Evolutionary conservation across 1,140 invertebrate genomes (phyloP).

Genomic region (Micrasema minimum): DNA sequence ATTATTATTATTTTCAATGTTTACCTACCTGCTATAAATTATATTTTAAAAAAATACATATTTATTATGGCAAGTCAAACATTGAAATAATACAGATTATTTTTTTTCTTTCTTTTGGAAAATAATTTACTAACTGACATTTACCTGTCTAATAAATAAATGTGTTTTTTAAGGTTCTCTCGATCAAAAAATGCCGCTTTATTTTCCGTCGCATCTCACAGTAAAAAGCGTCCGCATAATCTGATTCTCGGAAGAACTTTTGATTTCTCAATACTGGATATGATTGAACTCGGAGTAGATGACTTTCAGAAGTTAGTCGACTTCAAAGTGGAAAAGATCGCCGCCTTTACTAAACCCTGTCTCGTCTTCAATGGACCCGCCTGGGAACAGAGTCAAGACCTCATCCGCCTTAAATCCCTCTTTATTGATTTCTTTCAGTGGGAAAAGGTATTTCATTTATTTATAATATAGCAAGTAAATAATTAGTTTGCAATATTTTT

Average conservation of each 20-base stretch:
- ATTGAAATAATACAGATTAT: too few relatives aligned
- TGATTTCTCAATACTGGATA: constrained; percentile 91
- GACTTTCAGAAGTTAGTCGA: constrained; percentile 82
- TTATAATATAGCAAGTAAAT: too few relatives aligned
- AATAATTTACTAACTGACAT: too few relatives aligned
- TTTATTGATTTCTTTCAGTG: constrained; percentile 94
- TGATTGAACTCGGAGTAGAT: constrained; percentile 94
- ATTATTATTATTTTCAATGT: too few relatives aligned
- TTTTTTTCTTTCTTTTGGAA: too few relatives aligned
- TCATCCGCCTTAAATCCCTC: constrained; percentile 87
- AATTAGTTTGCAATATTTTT: too few relatives aligned
- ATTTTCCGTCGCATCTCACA: constrained; percentile 91
- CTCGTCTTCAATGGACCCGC: constrained; percentile 92
- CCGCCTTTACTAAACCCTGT: constrained; percentile 89
- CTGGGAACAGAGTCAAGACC: constrained; percentile 86
- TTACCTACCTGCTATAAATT: too few relatives aligned
- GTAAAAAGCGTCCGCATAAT: constrained; percentile 95
- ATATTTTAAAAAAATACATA: too few relatives aligned
- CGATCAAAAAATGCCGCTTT: constrained; percentile 88
- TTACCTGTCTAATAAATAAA: too few relatives aligned
- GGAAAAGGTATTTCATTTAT: constrained; percentile 73
- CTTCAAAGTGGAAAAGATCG: constrained; percentile 84
- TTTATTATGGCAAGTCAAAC: too few relatives aligned
- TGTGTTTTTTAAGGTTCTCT: too few relatives aligned
- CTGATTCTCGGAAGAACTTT: constrained; percentile 89